A percentile compares a stretch with the other conserved stretches of the same genome.
Evolutionary conservation across 2,888 invertebrate genomes (phyloP).

Genomic region (Galerucella nymphaeae): DNA sequence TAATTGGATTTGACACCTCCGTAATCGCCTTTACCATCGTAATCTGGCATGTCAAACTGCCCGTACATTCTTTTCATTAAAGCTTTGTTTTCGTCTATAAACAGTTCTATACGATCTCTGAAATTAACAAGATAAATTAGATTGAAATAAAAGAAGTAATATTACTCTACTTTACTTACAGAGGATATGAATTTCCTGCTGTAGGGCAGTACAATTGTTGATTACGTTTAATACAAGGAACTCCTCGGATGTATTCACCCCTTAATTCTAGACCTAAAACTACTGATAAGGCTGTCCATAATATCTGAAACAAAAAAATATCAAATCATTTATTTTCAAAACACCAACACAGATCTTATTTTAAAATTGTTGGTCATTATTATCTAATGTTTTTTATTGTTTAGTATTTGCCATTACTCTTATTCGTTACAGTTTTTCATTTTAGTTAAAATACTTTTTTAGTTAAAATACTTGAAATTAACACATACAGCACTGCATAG

Average conservation of each 20-base stretch:
- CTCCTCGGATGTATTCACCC: constrained; percentile 88
- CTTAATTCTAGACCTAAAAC: constrained; percentile 88
- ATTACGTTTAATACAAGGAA: constrained; percentile 89
- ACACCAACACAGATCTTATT: no score
- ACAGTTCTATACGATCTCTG: constrained; percentile 90
- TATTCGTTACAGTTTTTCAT: no score
- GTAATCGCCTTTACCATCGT: constrained; percentile 55
- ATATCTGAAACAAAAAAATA: constrained; percentile 73
- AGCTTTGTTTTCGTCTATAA: constrained; percentile 95
- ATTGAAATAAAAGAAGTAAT: no score
- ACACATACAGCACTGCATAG: no score
- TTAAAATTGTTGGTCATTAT: no score
- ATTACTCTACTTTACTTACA: no score
- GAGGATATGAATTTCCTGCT: constrained; percentile 90
- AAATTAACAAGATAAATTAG: constrained; percentile 53
- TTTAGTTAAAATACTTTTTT: no score
- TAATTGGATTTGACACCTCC: constrained; percentile 53
- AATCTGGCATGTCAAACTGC: constrained; percentile 76
- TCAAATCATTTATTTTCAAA: no score
- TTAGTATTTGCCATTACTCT: no score
- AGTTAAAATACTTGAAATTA: no score
- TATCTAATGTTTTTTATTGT: no score
- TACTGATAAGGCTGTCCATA: constrained; percentile 90
- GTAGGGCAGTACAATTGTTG: constrained; percentile 93
- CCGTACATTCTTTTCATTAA: constrained; percentile 94